These are phyloP conservation scores for Campodea augens DNA, from an alignment of 1,140 invertebrate genomes.

Conservation along the genomic window DNA sequence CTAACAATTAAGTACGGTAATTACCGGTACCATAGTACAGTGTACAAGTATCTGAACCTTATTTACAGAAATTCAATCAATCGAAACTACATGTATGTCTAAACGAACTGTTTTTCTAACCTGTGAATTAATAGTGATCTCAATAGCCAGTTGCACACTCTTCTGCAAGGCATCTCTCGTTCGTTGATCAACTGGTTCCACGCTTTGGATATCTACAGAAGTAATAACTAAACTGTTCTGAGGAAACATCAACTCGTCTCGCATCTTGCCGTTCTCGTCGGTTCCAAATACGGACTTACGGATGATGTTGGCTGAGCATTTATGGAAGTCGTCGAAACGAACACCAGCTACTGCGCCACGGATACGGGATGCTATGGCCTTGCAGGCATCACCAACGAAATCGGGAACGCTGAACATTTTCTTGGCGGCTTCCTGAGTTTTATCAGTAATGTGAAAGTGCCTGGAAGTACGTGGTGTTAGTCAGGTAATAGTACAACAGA, in stretches of 20 bases:
- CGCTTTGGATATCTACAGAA: slow-evolving; percentile 31
- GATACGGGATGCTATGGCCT: slow-evolving; percentile 30
- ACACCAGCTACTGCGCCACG: slow-evolving; percentile 30
- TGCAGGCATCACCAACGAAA: slow-evolving; percentile 33
- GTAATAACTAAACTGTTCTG: slow-evolving; percentile 31
- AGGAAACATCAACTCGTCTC: slow-evolving; percentile 24
- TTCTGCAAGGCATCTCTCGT: slow-evolving; percentile 32
- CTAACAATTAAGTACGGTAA: no score
- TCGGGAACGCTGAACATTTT: slow-evolving; percentile 33
- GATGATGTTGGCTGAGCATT: slow-evolving; percentile 32
- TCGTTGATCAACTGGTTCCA: slow-evolving; percentile 34
- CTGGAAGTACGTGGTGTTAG: slow-evolving; percentile 11
- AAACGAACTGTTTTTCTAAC: no score
- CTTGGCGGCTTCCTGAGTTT: slow-evolving; percentile 19
- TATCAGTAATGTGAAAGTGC: slow-evolving; percentile 25
- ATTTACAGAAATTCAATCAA: no score
- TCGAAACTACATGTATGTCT: no score
- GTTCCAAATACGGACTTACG: slow-evolving; percentile 30
- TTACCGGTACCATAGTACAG: no score
- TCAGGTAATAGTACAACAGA: no score
- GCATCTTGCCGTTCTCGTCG: slow-evolving; percentile 25
- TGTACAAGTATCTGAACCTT: no score
- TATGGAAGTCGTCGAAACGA: slow-evolving; percentile 33
- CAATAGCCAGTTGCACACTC: slow-evolving; percentile 33
- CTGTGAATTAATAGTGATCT: slow-evolving; percentile 29